A percentile compares a stretch with the other conserved stretches of the same genome.
Conservation (phyloP, 2,888 invertebrate species). For the Epinotia brunnichana region DNA sequence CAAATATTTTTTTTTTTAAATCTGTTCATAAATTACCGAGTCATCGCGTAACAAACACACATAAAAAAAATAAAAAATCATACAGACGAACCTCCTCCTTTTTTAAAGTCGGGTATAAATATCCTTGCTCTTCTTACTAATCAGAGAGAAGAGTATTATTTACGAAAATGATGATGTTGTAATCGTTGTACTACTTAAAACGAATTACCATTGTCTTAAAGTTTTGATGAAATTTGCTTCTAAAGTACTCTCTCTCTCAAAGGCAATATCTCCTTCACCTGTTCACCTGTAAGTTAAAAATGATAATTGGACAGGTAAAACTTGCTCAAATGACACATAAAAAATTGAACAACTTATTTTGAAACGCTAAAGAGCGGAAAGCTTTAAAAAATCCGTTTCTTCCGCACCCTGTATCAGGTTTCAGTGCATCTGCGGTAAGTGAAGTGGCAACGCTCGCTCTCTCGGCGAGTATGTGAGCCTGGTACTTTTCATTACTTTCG, state of each 20-base stretch:
- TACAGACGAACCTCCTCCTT: too few relatives aligned
- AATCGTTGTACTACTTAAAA: too few relatives aligned
- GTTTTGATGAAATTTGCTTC: neutral
- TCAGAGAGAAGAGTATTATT: too few relatives aligned
- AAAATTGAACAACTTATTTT: constrained; percentile 25
- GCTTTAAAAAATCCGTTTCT: constrained; percentile 43
- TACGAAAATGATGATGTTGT: too few relatives aligned
- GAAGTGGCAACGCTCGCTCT: neutral
- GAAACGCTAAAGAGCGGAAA: constrained; percentile 37
- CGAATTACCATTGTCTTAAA: neutral
- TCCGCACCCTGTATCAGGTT: constrained; percentile 43
- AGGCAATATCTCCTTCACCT: neutral
- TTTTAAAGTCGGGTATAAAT: too few relatives aligned
- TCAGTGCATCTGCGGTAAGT: constrained; percentile 40
- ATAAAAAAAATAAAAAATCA: too few relatives aligned
- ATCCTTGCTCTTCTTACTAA: too few relatives aligned
- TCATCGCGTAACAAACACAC: too few relatives aligned
- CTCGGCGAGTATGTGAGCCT: constrained; percentile 17
- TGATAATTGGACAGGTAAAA: constrained; percentile 12
- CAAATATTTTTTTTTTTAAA: too few relatives aligned
- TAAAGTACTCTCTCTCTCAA: neutral
- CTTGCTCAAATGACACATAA: constrained; percentile 5
- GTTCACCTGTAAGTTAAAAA: neutral
- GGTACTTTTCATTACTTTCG: constrained; percentile 34
- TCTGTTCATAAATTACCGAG: too few relatives aligned